Base-by-base conservation (phyloP, 2,113 vertebrate species). In the Sinocyclocheilus anophthalmus region DNA sequence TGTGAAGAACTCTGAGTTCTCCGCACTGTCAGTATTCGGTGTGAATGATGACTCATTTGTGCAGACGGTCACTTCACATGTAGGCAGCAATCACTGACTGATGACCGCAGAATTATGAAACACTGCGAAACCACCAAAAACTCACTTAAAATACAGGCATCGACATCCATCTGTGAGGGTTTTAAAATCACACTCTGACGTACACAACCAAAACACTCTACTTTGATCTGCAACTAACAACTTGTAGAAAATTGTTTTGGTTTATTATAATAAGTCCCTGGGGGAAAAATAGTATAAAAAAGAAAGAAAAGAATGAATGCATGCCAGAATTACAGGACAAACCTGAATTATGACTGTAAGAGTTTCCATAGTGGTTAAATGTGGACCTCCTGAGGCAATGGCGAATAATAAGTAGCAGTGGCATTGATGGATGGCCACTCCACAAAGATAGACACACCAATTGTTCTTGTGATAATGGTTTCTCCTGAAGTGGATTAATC, bases 391-490 rank as follows among this genome's bases (percentile, higher is more conserved):
- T 39, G 42, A 81, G 75, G 84, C 83, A 81, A 76, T 65, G 67
- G 81, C 80, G 63, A 82, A 89, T 89, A 89, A 89, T 89, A 89
- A 89, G 87, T 50, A 33, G 73, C 55, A 2, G 37, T n/a, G 87
- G 89, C 88, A 89, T 59, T 87, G 90, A 91, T 89, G 84, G 88
- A 91, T 91, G 90, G 72, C 72, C 85, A 73, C 85, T 88, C 87
- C 81, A 88, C 80, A 75, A 85, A 65, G 88, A 89, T 85, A 91
- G 90, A 89, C 90, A 90, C 87, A 87, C 87, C 88, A 87, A 87
- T 91, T 91, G 90, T 91, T 91, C 88, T 89, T 91, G 87, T 88
- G 86, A 91, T 91, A 91, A 91, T 91, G 88, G 88, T 88, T 89
- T 88, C 88, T 88, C 85, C 85, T 85, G 88, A 90, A 88, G 88